phyloP scores from a whole-genome alignment of 1,140 invertebrate genomes.

The Drosophila arawakana region DNA sequence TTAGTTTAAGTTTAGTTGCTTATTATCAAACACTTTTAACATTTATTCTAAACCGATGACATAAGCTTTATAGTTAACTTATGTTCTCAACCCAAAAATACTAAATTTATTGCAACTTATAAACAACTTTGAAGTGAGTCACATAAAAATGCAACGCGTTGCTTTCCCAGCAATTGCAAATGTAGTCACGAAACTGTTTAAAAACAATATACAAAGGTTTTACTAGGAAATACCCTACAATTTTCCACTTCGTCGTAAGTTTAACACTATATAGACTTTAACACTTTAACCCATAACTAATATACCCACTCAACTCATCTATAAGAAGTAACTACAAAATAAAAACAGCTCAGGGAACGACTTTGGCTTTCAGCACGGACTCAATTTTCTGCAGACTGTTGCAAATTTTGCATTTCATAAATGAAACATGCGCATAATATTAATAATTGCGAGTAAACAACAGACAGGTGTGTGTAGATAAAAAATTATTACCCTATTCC shows the following conservation, averaged over 20 bases:
- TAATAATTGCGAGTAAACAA: slow-evolving; percentile 65
- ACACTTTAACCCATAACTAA: not conserved
- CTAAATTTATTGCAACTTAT: slow-evolving; percentile 26
- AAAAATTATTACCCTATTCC: not conserved
- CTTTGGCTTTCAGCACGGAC: not conserved
- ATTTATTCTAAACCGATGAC: too few relatives aligned
- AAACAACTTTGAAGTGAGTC: slow-evolving; percentile 43
- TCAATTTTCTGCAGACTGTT: slow-evolving; percentile 56
- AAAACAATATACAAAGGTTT: not conserved
- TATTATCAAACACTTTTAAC: too few relatives aligned
- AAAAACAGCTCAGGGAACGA: not conserved
- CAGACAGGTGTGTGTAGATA: slow-evolving; percentile 8
- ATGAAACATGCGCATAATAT: slow-evolving; percentile 82
- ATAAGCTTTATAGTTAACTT: too few relatives aligned
- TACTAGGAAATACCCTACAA: slow-evolving; percentile 25
- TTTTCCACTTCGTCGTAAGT: too few relatives aligned
- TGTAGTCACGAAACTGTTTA: not conserved
- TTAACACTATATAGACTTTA: too few relatives aligned
- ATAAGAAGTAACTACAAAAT: not conserved
- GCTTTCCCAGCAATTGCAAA: slow-evolving; percentile 28
- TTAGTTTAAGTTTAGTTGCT: too few relatives aligned
- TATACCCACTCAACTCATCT: not conserved
- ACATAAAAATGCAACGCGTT: slow-evolving; percentile 51
- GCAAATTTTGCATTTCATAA: slow-evolving; percentile 78
- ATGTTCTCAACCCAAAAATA: slow-evolving; percentile 2